phyloP scores from a whole-genome alignment of 2,888 invertebrate species.

The Cephonodes hylas region DNA sequence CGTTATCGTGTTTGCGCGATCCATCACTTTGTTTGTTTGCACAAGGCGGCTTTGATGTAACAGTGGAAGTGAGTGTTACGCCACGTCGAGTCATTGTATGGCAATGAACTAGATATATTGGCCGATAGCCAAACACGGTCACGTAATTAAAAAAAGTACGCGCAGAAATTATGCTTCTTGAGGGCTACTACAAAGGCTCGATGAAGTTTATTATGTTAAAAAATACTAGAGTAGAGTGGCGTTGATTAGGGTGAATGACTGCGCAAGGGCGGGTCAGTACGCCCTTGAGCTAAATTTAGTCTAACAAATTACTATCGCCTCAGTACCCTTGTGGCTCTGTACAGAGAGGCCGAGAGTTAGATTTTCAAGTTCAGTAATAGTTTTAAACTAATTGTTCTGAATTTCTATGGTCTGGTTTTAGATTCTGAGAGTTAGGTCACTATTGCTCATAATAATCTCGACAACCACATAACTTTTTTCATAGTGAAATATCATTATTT shows the following conservation, averaged over 20 bases:
- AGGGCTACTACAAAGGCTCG: neutral
- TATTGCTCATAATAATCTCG: no score
- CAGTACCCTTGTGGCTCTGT: neutral
- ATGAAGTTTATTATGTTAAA: neutral
- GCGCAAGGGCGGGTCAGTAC: neutral
- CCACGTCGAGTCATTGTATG: neutral
- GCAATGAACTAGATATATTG: constrained; percentile 17
- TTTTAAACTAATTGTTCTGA: no score
- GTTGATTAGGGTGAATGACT: neutral
- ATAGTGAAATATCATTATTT: no score
- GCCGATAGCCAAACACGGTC: constrained; percentile 11
- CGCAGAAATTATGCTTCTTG: neutral
- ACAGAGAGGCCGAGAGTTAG: neutral
- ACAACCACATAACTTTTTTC: no score
- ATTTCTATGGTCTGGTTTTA: no score
- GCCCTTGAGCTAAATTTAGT: neutral
- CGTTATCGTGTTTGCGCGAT: constrained; percentile 14
- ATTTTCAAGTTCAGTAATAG: neutral
- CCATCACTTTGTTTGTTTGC: constrained; percentile 3
- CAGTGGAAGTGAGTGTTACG: constrained; percentile 10
- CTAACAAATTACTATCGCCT: neutral
- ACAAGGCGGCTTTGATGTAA: neutral
- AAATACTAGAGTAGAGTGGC: neutral
- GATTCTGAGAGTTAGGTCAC: no score
- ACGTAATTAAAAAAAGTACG: constrained; percentile 6